Conservation (phyloP, 2,888 invertebrate genomes). For the Oasisia sp. region DNA sequence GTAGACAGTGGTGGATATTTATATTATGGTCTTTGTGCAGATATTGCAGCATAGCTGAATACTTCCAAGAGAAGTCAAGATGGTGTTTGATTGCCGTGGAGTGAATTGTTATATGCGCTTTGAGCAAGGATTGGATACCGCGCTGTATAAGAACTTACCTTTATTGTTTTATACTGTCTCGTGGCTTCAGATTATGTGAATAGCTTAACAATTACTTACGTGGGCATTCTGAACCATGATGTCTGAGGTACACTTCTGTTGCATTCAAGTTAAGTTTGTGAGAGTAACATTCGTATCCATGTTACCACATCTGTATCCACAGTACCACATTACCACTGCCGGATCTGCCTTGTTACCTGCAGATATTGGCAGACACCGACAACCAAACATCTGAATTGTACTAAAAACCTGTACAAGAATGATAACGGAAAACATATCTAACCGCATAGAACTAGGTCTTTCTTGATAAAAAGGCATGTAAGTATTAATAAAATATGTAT, state of each 20-base stretch:
- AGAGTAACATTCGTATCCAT: neutral
- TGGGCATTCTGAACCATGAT: neutral
- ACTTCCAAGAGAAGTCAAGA: no score
- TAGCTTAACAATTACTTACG: neutral
- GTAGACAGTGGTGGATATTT: no score
- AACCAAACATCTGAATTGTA: neutral
- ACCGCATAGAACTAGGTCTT: neutral
- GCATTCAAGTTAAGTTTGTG: neutral
- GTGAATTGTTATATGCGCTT: no score
- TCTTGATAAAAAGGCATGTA: neutral
- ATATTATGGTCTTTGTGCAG: no score
- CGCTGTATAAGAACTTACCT: no score
- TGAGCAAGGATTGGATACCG: no score
- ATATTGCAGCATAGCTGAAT: no score
- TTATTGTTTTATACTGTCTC: neutral
- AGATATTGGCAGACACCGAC: neutral
- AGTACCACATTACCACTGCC: neutral
- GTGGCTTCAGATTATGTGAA: neutral
- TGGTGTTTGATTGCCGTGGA: no score
- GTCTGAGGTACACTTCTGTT: neutral
- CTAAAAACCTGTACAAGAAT: neutral
- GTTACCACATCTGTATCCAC: no score
- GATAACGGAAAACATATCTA: neutral
- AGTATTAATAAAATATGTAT: neutral
- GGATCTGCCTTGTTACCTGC: neutral